Conservation (phyloP, 2,888 invertebrate species). For the Hybos culiciformis region DNA sequence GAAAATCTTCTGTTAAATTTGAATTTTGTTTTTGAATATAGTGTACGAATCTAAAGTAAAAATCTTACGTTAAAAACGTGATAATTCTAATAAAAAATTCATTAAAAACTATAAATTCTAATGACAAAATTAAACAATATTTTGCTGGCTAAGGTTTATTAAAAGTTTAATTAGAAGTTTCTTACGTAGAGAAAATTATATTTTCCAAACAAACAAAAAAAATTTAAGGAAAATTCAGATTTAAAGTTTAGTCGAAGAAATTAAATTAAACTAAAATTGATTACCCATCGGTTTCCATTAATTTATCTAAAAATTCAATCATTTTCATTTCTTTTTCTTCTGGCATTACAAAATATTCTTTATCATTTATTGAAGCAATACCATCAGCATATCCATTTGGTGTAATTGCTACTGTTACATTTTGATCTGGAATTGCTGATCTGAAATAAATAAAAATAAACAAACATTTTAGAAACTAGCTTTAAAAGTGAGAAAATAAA, state of each 20-base stretch:
- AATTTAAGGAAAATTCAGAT: too few species aligned
- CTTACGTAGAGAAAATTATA: too few species aligned
- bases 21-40: conserved; percentile 80
- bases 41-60: conserved; percentile 36
- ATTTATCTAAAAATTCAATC: conserved; percentile 46
- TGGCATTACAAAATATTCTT: conserved; percentile 61
- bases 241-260: too few species aligned
- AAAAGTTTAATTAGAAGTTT: too few species aligned
- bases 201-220: too few species aligned
- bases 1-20: conserved; percentile 57
- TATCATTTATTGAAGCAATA: conserved; percentile 36
- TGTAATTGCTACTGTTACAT: conserved; percentile 61
- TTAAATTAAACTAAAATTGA: too few species aligned
- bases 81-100: neutral
- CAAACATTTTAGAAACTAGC: too few species aligned
- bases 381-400: conserved; percentile 72
- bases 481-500: too few species aligned
- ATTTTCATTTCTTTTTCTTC: conserved; percentile 57
- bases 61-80: neutral
- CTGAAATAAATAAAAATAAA: too few species aligned
- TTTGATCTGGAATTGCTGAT: conserved; percentile 40
- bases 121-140: too few species aligned
- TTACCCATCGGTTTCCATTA: conserved; percentile 40
- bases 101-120: too few species aligned
- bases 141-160: too few species aligned